A percentile compares a stretch with the other conserved stretches of the same genome.
Conservation (phyloP, 2,888 invertebrate species). For the Listrodromus nycthemerus region DNA sequence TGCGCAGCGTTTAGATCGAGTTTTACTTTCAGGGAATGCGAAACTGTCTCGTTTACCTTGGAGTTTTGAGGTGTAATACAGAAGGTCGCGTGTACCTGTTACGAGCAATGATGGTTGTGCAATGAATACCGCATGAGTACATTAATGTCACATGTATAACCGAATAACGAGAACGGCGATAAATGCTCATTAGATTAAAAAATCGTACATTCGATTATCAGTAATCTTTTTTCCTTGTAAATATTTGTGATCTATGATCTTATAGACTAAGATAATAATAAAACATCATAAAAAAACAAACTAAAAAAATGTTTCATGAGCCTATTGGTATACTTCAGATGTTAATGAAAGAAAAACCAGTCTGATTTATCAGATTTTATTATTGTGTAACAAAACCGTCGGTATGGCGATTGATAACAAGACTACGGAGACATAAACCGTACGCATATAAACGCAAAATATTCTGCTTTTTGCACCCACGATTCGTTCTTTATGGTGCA, state of each 20-base stretch:
- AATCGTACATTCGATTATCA: conserved; percentile 10
- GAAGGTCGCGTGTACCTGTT: conserved; percentile 49
- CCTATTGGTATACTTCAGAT: neutral
- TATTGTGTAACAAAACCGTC: conserved; percentile 41
- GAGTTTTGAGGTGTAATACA: conserved; percentile 2
- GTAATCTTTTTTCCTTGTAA: conserved; percentile 28
- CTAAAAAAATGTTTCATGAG: neutral
- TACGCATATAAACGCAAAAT: conserved; percentile 41
- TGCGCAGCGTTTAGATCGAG: neutral
- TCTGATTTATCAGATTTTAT: conserved; percentile 47
- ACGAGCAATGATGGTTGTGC: conserved; percentile 47
- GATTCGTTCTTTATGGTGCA: conserved; percentile 13
- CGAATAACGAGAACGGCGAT: conserved; percentile 25
- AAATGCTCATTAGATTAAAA: conserved; percentile 64
- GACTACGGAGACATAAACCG: conserved; percentile 18
- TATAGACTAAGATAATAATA: conserved; percentile 40
- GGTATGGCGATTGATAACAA: conserved; percentile 48
- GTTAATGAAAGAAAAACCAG: neutral
- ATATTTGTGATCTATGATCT: conserved; percentile 36
- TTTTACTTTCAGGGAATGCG: neutral
- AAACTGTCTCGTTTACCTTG: conserved; percentile 41
- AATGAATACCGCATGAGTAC: conserved; percentile 46
- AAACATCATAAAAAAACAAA: conserved; percentile 23
- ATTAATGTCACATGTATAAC: conserved; percentile 37
- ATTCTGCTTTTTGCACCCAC: conserved; percentile 4